Evolutionary conservation across 2,797 vertebrate genomes (phyloP).

Genomic region (Micrastur ruficollis): DNA sequence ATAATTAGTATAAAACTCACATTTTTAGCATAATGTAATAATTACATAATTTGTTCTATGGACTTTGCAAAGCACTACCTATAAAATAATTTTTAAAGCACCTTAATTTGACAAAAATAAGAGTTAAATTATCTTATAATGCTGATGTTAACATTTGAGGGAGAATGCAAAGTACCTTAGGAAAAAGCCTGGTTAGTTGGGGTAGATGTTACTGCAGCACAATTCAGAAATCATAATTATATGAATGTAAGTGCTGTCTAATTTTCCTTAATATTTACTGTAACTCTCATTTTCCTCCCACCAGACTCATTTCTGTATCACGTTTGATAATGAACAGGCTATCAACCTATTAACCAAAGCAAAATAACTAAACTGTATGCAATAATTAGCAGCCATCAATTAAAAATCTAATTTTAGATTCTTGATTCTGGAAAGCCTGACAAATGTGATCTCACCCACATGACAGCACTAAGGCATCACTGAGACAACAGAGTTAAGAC

Average conservation of each 20-base stretch:
- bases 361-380: background rate
- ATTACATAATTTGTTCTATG: background rate
- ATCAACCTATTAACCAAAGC: background rate
- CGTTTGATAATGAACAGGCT: background rate
- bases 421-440: background rate
- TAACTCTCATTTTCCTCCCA: background rate
- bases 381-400: background rate
- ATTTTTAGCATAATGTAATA: slow-evolving; percentile 14
- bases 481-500: background rate
- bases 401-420: background rate
- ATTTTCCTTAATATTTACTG: slow-evolving; percentile 1
- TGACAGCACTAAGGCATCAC: background rate
- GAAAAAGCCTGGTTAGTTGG: background rate
- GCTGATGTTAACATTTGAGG: background rate
- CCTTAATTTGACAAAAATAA: slow-evolving; percentile 44
- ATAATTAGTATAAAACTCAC: slow-evolving; percentile 18
- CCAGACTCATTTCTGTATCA: background rate
- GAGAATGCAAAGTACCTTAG: background rate
- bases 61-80: background rate
- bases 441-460: background rate
- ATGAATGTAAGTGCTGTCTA: background rate
- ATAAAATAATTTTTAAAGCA: slow-evolving; percentile 3
- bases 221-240: background rate
- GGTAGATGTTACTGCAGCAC: background rate
- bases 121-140: background rate